phyloP scores from a whole-genome alignment of 1,140 invertebrate species.

The Drosophila nebulosa region DNA sequence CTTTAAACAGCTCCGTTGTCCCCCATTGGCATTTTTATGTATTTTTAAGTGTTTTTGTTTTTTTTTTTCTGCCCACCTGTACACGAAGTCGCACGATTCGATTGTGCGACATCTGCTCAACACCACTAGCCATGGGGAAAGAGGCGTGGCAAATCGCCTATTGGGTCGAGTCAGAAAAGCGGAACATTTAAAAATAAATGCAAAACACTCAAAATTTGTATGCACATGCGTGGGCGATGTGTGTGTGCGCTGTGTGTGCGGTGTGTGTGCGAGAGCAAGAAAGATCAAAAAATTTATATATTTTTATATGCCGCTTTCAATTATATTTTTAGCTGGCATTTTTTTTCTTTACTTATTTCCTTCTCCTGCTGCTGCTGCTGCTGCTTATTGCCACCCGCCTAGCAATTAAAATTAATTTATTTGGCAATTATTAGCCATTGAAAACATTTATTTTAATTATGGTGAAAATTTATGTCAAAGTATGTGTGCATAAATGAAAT shows the following conservation, averaged over 20 bases:
- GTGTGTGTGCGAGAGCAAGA: neutral
- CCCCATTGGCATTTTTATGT: constrained; percentile 74
- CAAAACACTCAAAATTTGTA: neutral
- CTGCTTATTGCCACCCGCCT: constrained; percentile 10
- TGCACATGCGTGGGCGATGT: neutral
- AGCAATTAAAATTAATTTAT: constrained; percentile 77
- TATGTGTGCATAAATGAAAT: neutral
- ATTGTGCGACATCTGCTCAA: constrained; percentile 15
- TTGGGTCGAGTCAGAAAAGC: constrained; percentile 42
- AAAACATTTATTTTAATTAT: constrained; percentile 77
- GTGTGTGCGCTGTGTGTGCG: neutral
- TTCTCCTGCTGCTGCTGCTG: neutral
- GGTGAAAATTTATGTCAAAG: constrained; percentile 41
- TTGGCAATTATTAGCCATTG: constrained; percentile 73
- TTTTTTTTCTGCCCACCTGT: constrained; percentile 53
- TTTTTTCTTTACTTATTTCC: constrained; percentile 1
- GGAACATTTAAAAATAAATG: constrained; percentile 54
- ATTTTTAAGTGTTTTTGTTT: constrained; percentile 69
- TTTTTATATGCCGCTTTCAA: constrained; percentile 26
- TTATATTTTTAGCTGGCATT: constrained; percentile 56
- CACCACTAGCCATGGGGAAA: neutral
- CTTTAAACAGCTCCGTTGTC: constrained; percentile 17
- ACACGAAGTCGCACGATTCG: neutral
- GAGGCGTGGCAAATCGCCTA: constrained; percentile 59
- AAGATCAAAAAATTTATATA: neutral